Base-by-base conservation (phyloP, 2,888 invertebrate species). In the Cheilosia impressa region DNA sequence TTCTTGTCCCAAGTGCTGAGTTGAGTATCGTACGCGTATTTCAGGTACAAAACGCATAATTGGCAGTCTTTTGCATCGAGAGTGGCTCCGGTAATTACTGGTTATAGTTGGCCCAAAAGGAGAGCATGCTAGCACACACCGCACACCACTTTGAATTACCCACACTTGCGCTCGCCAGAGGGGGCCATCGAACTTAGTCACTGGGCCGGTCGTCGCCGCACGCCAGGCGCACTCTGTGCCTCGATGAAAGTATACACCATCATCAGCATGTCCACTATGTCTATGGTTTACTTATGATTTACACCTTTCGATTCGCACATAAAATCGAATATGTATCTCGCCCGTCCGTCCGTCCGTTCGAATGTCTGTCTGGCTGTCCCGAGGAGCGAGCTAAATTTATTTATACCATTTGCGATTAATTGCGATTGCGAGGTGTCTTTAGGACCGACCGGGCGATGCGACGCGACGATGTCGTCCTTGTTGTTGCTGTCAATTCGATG, bases 221-320 rank as follows among this genome's bases (percentile, higher is more conserved):
- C 47, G 47, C 57, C 58, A 53, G 60, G 62, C 75, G 53, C 60
- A 60, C 38, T 62, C 43, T 41, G 22, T 50, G 10, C 52, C n/a
- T 76, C 60, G 77, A 38, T 15, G 60, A 80, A 71, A 71, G 47
- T 63, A 71, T 45, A 63, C 55, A 80, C 53, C 62, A 62, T 81
- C 50, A 24, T 45, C 27, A 47, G 72, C 73, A 55, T 73, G 50
- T 77, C 65, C 68, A 57, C 55, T 68, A 63, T 71, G 55, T 60
- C 71, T 75, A 76, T 75, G 84, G 76, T 85, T 85, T 76, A 80
- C 80, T 85, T 84, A 84, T 80, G 84, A 84, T 84, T 84, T 84
- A 85, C 80, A 85, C 85, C 80, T 85, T 85, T 81, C 68, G 24
- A 66, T 62, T 71, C 47, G 58, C 68, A 63, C 69, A 69, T 65